Evolutionary conservation across 2,888 invertebrate species (phyloP).

Genomic region (Pseudococcus viburni): DNA sequence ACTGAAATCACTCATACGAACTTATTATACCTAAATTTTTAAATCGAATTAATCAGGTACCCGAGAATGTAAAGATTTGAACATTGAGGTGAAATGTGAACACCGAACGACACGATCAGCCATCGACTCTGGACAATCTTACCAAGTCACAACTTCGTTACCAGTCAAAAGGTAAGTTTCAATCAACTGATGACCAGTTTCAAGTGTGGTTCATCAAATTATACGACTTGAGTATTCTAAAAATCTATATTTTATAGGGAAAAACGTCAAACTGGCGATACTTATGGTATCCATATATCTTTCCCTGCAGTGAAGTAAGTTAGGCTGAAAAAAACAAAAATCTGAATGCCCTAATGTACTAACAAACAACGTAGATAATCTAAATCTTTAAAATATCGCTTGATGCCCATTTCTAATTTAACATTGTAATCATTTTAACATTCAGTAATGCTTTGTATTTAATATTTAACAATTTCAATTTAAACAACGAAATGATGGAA

Average conservation of each 20-base stretch:
- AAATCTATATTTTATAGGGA: constrained; percentile 73
- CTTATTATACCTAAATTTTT: neutral
- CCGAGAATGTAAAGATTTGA: constrained; percentile 89
- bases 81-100: constrained; percentile 93
- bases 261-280: constrained; percentile 85
- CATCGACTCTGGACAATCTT: constrained; percentile 77
- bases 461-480: neutral
- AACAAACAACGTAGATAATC: constrained; percentile 12
- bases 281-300: constrained; percentile 91
- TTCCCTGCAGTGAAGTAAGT: constrained; percentile 93
- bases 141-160: constrained; percentile 85
- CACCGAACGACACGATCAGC: constrained; percentile 76
- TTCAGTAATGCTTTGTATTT: neutral
- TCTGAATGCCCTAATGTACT: constrained; percentile 13
- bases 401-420: neutral
- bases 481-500: neutral
- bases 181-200: neutral
- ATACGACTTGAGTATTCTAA: neutral
- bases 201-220: neutral
- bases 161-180: constrained; percentile 86
- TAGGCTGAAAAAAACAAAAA: neutral
- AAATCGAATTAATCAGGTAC: constrained; percentile 73
- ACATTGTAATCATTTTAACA: neutral
- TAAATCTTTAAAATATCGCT: neutral
- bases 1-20: neutral